Conservation (phyloP, 2,888 invertebrate genomes). For the Platynereis dumerilii region DNA sequence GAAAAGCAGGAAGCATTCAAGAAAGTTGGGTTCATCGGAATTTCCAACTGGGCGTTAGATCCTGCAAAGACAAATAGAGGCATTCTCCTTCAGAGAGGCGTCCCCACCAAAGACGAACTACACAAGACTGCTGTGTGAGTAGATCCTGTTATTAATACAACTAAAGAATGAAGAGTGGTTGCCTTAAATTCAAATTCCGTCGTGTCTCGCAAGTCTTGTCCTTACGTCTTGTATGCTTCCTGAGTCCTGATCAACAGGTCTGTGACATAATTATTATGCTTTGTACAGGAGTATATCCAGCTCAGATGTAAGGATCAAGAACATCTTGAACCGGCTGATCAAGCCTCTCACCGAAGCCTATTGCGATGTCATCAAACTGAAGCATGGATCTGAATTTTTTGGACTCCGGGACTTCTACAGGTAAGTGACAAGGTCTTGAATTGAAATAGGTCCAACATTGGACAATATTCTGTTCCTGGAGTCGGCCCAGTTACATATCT, state of each 20-base stretch:
- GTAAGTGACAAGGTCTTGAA: background rate
- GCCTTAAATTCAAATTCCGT: too few species aligned
- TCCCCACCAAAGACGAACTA: slow-evolving; percentile 40
- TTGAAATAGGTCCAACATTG: too few species aligned
- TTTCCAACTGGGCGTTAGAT: slow-evolving; percentile 62
- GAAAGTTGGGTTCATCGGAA: slow-evolving; percentile 59
- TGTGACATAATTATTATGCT: slow-evolving; percentile 1
- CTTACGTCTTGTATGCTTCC: too few species aligned
- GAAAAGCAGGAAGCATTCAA: slow-evolving; percentile 47
- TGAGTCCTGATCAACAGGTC: too few species aligned
- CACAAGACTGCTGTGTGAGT: slow-evolving; percentile 3
- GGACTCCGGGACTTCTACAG: slow-evolving; percentile 56
- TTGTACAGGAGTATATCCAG: slow-evolving; percentile 46
- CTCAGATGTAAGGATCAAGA: slow-evolving; percentile 33
- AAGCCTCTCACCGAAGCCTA: slow-evolving; percentile 48
- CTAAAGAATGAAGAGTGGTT: too few species aligned
- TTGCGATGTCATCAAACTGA: slow-evolving; percentile 45
- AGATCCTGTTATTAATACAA: background rate
- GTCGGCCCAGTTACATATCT: too few species aligned
- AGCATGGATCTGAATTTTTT: slow-evolving; percentile 51
- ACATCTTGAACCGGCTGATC: slow-evolving; percentile 39
- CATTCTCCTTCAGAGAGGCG: slow-evolving; percentile 53
- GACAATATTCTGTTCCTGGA: too few species aligned
- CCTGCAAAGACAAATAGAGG: slow-evolving; percentile 62
- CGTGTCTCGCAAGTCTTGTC: too few species aligned